Conservation (phyloP, 53 echinoderm and acorn worm genomes). For the Actinopyga echinites region DNA sequence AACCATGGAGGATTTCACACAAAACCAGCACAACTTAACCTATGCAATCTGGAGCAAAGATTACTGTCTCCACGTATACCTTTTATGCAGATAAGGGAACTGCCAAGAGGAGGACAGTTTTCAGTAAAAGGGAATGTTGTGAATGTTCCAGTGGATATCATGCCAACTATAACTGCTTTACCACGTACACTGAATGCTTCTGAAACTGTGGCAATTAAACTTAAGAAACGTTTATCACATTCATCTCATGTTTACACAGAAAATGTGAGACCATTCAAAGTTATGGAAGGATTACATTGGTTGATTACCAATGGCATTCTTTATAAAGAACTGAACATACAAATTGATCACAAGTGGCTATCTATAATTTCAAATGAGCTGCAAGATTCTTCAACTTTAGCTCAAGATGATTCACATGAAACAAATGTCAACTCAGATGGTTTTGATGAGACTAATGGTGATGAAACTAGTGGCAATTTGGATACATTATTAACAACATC, state of each 20-base stretch:
- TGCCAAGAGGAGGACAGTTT: constrained; percentile 49
- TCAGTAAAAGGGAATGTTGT: constrained; percentile 46
- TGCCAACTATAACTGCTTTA: constrained; percentile 34
- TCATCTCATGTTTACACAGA: constrained; percentile 9
- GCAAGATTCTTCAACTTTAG: no score
- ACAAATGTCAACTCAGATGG: not conserved
- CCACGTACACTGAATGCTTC: constrained; percentile 14
- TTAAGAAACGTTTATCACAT: constrained; percentile 23
- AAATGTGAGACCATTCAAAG: constrained; percentile 42
- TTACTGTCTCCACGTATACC: constrained; percentile 41
- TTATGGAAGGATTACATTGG: constrained; percentile 44
- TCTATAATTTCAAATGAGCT: not conserved
- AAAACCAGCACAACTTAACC: constrained; percentile 29
- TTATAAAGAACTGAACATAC: constrained; percentile 17
- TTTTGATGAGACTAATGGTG: not conserved
- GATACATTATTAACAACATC: constrained; percentile 1
- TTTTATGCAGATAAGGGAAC: constrained; percentile 53
- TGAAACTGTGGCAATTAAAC: constrained; percentile 47
- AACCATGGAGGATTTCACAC: constrained; percentile 35
- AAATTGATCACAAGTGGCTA: not conserved
- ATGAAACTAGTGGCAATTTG: not conserved
- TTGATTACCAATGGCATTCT: constrained; percentile 22
- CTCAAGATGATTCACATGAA: not conserved
- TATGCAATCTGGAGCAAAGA: constrained; percentile 37
- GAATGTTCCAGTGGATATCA: constrained; percentile 44